Base-by-base conservation (phyloP, 2,797 vertebrate species). In the Ficedula albicollis region DNA sequence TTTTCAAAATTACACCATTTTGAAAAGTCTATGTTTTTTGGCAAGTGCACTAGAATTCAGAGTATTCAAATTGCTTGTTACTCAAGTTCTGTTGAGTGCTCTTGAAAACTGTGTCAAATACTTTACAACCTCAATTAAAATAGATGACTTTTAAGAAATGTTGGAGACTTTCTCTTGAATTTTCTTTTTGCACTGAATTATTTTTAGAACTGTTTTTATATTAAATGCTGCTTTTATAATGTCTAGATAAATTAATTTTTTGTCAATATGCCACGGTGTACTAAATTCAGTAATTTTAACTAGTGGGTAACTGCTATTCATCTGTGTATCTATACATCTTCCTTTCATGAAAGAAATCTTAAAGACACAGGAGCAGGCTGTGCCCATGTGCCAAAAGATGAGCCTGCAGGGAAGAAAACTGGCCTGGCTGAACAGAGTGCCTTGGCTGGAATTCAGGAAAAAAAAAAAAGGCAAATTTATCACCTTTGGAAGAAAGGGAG, bases 161-260 rank as follows among this genome's bases (percentile, higher is more conserved):
- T 51, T 79, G 59, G 58, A 89, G 62, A 70, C 25, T 82, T 91
- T 78, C 43, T 67, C 69, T 59, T 69, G 89, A 81, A 52, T 80
- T 92, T 95, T 95, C 77, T 91, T 86, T 95, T 94, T 91, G 54
- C 48, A 67, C 21, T 93, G 82, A 95, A 85, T 93, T 97, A 94
- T 73, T 93, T 95, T 96, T 94, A 94, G 23, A 89, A 34, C 76
- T 88, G 9, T 86, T 95, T 95, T 93, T 93, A 76, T 8, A 34
- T 32, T 20, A 91, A 88, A 80, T 78, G 39, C 25, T 87, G 44
- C 14, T 64, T 82, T 94, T 84, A 73, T 66, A 75, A 54, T 60
- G 22, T 76, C 54, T 83, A 72, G 75, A 93, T 83, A 93, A 91
- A 93, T 87, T 85, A 36, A 16, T 80, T 81, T 94, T 95, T 85